These are phyloP conservation scores for Crotalus horridus DNA, from an alignment of 2,113 vertebrate genomes.

Conservation along the genomic window DNA sequence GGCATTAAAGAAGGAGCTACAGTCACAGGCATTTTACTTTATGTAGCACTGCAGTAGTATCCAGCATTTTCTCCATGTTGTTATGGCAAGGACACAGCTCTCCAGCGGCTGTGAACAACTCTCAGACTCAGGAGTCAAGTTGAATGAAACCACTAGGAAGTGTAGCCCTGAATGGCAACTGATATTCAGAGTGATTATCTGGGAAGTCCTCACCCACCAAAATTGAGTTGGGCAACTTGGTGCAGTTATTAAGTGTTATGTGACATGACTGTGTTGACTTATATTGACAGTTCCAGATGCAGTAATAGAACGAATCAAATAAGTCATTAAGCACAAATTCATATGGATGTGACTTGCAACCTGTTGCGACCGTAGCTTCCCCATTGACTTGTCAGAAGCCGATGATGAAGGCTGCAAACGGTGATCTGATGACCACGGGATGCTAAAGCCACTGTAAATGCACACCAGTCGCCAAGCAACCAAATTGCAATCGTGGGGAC, in stretches of 20 bases:
- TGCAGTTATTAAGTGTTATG: not conserved
- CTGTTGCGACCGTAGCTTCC: not conserved
- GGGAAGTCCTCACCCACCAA: not conserved
- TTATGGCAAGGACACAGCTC: not conserved
- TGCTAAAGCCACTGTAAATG: not conserved
- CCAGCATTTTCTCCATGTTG: not conserved
- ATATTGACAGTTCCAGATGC: not conserved
- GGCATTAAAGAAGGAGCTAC: not conserved
- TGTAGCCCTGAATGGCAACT: not conserved
- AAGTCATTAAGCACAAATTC: not conserved
- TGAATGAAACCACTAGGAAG: not conserved
- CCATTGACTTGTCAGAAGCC: not conserved
- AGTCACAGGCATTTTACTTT: not conserved
- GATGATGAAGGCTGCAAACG: not conserved
- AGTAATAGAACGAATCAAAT: not conserved
- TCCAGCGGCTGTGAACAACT: not conserved
- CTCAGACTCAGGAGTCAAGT: not conserved
- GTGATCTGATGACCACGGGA: not conserved
- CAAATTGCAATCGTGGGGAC: not conserved
- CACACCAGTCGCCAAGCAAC: not conserved
- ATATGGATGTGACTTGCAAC: not conserved
- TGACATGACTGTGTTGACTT: not conserved
- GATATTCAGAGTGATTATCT: not conserved
- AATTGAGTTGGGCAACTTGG: not conserved
- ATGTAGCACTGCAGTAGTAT: not conserved